These are phyloP conservation scores for Theropithecus gelada DNA, from an alignment of 2,113 vertebrate species.

Conservation along the genomic window DNA sequence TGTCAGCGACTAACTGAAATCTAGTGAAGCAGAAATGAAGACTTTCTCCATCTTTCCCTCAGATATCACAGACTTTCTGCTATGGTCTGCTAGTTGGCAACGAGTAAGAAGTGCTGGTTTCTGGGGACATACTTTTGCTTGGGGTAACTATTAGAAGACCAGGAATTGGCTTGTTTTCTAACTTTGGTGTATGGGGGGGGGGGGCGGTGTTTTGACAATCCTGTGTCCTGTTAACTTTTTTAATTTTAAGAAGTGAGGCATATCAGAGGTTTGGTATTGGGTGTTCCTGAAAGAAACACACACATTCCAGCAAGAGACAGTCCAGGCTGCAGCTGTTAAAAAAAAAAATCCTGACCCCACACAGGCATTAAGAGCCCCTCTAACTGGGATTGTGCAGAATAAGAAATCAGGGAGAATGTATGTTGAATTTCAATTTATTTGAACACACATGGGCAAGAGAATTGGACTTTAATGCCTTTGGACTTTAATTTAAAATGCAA, in stretches of 20 bases:
- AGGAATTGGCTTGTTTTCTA: accelerated
- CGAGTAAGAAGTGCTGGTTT: accelerated
- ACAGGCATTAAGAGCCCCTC: accelerated
- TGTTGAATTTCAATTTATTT: background rate
- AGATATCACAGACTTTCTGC: background rate
- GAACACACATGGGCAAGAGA: background rate
- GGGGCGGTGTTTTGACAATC: background rate
- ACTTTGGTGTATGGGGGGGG: accelerated
- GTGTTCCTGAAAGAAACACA: background rate
- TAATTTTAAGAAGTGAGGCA: background rate
- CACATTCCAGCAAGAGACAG: too few relatives aligned
- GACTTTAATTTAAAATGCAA: conserved; percentile 65
- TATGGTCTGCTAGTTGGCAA: accelerated
- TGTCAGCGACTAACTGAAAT: background rate
- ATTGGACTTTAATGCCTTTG: background rate
- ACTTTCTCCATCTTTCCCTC: background rate
- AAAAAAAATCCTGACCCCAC: background rate
- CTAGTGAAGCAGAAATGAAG: background rate
- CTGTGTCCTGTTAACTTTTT: background rate
- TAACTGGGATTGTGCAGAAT: background rate
- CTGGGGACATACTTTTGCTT: accelerated
- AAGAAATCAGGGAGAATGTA: background rate
- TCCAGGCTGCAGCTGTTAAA: background rate
- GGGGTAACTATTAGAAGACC: background rate
- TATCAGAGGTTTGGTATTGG: background rate